Conservation (phyloP, 1,140 invertebrate species). For the Chelonus insularis region DNA sequence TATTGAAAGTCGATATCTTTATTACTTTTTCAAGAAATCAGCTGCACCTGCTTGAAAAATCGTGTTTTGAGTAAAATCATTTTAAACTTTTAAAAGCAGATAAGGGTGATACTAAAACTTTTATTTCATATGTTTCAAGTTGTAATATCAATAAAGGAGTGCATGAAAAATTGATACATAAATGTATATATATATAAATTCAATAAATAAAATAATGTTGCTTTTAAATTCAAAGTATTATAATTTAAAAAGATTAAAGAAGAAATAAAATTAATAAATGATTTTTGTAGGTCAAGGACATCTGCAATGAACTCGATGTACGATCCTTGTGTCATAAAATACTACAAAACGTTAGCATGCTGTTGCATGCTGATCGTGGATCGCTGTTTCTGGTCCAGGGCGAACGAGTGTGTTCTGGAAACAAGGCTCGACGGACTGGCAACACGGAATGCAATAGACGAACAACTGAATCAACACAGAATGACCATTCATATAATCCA, state of each 20-base stretch:
- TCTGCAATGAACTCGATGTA: slow-evolving; percentile 94
- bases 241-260: neutral
- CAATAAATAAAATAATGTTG: no score
- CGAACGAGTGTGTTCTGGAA: slow-evolving; percentile 54
- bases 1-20: no score
- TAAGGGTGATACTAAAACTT: no score
- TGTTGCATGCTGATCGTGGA: slow-evolving; percentile 89
- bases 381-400: slow-evolving; percentile 92
- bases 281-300: slow-evolving; percentile 79
- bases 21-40: no score
- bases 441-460: slow-evolving; percentile 7
- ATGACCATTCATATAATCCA: slow-evolving; percentile 12
- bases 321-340: slow-evolving; percentile 94
- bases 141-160: no score
- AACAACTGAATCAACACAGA: slow-evolving; percentile 5
- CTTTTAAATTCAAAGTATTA: no score
- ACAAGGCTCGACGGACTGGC: neutral
- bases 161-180: no score
- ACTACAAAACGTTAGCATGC: slow-evolving; percentile 89
- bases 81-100: no score
- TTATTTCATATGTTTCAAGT: no score
- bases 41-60: no score
- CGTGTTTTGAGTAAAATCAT: no score
- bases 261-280: neutral
- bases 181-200: no score